These are phyloP conservation scores for Nephrotoma guestfalica DNA, from an alignment of 2,888 invertebrate species.

Conservation along the genomic window DNA sequence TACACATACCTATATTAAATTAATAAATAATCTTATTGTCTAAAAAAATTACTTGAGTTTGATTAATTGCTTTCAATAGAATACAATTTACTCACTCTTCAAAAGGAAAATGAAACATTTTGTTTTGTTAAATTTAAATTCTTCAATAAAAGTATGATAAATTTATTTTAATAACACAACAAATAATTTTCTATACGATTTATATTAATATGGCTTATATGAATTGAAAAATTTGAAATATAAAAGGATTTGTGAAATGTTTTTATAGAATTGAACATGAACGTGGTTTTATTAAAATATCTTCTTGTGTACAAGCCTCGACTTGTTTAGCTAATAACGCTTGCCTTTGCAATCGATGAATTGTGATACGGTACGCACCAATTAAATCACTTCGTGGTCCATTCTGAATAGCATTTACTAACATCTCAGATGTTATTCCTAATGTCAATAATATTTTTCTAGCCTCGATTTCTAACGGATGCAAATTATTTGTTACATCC, in stretches of 20 bases:
- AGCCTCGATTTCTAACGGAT: conserved; percentile 36
- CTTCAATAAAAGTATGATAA: too few species aligned
- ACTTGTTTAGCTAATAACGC: conserved; percentile 30
- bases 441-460: conserved; percentile 37
- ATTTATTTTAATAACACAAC: too few species aligned
- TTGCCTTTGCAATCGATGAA: conserved; percentile 39
- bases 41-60: too few species aligned
- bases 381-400: conserved; percentile 50
- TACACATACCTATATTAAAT: too few species aligned
- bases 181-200: too few species aligned
- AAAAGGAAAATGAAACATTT: too few species aligned
- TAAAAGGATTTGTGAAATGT: neutral
- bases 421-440: conserved; percentile 44
- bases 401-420: conserved; percentile 37
- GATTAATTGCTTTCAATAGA: too few species aligned
- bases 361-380: conserved; percentile 54
- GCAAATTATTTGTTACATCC: conserved; percentile 26
- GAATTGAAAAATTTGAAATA: neutral
- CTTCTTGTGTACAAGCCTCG: conserved; percentile 15
- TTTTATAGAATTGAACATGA: conserved; percentile 4
- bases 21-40: too few species aligned
- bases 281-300: neutral
- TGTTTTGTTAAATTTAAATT: too few species aligned
- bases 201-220: neutral
- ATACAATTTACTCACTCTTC: too few species aligned